Evolutionary conservation across 2,888 invertebrate genomes (phyloP), one percentile per base, ranked within the genome.

Genomic region (Norana najaformis): DNA sequence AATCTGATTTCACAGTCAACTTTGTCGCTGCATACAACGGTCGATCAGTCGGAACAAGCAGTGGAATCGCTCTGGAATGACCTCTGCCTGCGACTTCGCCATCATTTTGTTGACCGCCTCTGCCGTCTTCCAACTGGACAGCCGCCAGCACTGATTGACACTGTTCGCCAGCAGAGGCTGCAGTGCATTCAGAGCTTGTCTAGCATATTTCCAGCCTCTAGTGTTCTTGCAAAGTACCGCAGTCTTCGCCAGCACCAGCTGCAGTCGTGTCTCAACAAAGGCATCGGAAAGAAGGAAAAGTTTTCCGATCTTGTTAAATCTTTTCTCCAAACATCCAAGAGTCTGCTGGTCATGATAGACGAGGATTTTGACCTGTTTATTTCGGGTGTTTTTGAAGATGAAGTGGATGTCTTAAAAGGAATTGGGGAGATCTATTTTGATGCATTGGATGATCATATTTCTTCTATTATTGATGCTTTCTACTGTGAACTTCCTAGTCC

Each of bases 21-120:
- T 16, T 23, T 85, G 85, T 85, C 85, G 18, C 85, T 85, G 35
- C 85, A 85, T 35, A 37, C 85, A 23, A 35, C 85, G 35, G 85
- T 85, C 85, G 85, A 85, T 23, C 85, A 85, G 37, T 85, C 85
- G 18, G 85, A 85, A 18, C 85, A 85, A 37, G 36, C 35, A 20
- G 85, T 85, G 20, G 85, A 85, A 35, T 85, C n/a, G 30, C 85
- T 85, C 37, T 85, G 85, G 85, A 85, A 85, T n/a, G 85, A 85
- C 36, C 85, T 85, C 37, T 85, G 85, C 85, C 85, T 85, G 36
- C 85, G 85, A 37, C 85, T 85, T 85, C 85, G 85, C 36, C 85
- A 37, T 36, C 37, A 37, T 37, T 85, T 85, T 23, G 85, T 85
- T 8, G 85, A 85, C 36, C 35, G 37, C 18, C 85, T 85, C 85